Base-by-base conservation (phyloP, 1,140 invertebrate genomes). In the Eufriesea mexicana region DNA sequence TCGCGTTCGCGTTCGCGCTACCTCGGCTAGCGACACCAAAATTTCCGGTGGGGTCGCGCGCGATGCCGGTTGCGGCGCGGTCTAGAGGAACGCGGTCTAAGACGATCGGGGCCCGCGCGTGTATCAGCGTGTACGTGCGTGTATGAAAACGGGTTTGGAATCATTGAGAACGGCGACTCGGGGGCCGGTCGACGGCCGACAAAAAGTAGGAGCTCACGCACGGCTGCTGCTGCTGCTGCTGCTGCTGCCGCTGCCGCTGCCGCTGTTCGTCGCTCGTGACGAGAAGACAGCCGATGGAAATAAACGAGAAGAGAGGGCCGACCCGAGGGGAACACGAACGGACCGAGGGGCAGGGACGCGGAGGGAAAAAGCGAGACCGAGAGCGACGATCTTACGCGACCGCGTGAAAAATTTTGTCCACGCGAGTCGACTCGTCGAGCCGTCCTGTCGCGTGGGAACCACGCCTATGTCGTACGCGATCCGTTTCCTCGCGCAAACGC, bases 161-260 rank as follows among this genome's bases (percentile, higher is more conserved):
- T 91, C 90, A 90, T 90, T 89, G 84, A 92, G 86, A 88, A 90
- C 85, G 84, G 66, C 78, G 78, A 85, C 79, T 64, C 86, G 71
- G 88, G 51, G 88, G 79, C 82, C 85, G 86, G 86, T 89, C 89
- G 89, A 89, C 89, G 89, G 86, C 89, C 88, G 88, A 87, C 88
- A 91, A 92, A 91, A 92, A 92, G 86, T 86, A 88, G 91, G 83
- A 91, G 91, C 90, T 88, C 90, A 89, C 89, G 89, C 89, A 86
- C 89, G 83, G 75, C 51, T 62, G 73, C 84, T 90, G 89, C 87
- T 89, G 86, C 35, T 35, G 35, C 35, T 4, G 35, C 35, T 35
- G 35, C 35, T 4, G n/a, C 35, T 35, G 35, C 35, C 35, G 35
- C 4, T 35, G 35, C 35, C 35, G 35, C n/a, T n/a, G n/a, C n/a